A percentile compares a stretch with the other conserved stretches of the same genome.
phyloP scores from a whole-genome alignment of 2,113 vertebrate genomes.

The Pangasianodon gigas region DNA sequence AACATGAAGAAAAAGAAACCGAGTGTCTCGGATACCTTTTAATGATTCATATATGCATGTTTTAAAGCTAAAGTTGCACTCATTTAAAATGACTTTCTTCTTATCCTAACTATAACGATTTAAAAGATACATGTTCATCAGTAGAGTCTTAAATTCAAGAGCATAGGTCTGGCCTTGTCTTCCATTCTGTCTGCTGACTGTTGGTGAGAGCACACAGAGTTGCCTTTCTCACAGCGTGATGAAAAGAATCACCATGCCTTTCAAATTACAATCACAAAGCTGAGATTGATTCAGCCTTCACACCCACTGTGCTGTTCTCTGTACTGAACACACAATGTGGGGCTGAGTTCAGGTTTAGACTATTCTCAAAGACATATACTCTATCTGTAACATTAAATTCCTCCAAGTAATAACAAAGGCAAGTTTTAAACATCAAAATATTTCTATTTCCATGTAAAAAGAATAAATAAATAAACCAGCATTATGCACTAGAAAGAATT shows the following conservation, averaged over 20 bases:
- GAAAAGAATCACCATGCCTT: conserved; percentile 40
- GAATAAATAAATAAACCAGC: conserved; percentile 18
- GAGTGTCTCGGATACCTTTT: not conserved
- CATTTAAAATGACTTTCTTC: not conserved
- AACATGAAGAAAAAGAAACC: conserved; percentile 3
- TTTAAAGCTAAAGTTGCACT: not conserved
- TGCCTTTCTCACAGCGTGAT: conserved; percentile 44
- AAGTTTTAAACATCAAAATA: conserved; percentile 1
- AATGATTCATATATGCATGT: conserved; percentile 3
- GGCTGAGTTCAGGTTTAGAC: conserved; percentile 21
- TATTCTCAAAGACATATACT: conserved; percentile 15
- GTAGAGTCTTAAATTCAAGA: conserved; percentile 8
- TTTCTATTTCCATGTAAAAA: conserved; percentile 3
- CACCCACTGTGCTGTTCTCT: conserved; percentile 41
- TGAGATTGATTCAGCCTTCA: conserved; percentile 38
- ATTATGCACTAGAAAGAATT: not conserved
- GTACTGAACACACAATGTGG: conserved; percentile 21
- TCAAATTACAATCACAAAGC: conserved; percentile 46
- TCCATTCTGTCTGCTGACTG: conserved; percentile 24
- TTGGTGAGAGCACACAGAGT: conserved; percentile 41
- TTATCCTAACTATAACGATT: not conserved
- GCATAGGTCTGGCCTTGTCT: conserved; percentile 26
- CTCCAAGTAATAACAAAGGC: conserved; percentile 2
- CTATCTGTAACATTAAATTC: conserved; percentile 1
- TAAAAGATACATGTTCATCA: not conserved